Base-by-base conservation (phyloP, 2,113 vertebrate species). In the Chaenocephalus aceratus region DNA sequence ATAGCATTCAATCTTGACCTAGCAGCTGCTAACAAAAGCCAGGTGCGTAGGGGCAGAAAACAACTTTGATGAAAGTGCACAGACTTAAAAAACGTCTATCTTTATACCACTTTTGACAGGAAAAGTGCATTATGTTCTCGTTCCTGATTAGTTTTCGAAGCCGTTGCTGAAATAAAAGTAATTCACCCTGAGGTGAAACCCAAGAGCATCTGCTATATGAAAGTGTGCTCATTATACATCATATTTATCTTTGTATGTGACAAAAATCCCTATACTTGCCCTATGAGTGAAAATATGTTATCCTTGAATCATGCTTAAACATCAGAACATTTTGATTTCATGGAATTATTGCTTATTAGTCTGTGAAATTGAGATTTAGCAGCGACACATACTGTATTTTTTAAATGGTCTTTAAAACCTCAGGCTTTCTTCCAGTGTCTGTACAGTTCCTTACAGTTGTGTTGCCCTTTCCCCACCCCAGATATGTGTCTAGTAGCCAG, bases 401-500 rank as follows among this genome's bases (percentile, higher is more conserved):
- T 11, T 14, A 8, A 52, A 49, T 72, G 63, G 8, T 51, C n/a
- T 59, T 72, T 49, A 26, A 64, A 51, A 41, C 36, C 36, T 13
- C 53, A 13, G 5, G 6, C 11, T 30, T 5, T 60, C 16, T 6
- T 45, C 1, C 48, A 48, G 36, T 26, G n/a, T 54, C 12, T 81
- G 45, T 51, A 34, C 44, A 73, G n/a, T 69, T 61, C 72, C 30
- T 68, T 34, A 85, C 9, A 6, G 18, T 6, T 41, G 10, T 45
- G 46, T 45, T 73, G 21, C 13, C 57, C 0, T 85, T 59, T 78
- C 78, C 60, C 90, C 11, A 57, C 59, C 53, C 34, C 89, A 99
- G 98, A 98, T 59, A 92, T 97, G 88, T 99, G 97, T 82, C 96
- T 97, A 0, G 93, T 97, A 69, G 97, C 96, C 82, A 96, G 98